phyloP scores from a whole-genome alignment of 1,140 invertebrate species.

The Drosophila repletoides region DNA sequence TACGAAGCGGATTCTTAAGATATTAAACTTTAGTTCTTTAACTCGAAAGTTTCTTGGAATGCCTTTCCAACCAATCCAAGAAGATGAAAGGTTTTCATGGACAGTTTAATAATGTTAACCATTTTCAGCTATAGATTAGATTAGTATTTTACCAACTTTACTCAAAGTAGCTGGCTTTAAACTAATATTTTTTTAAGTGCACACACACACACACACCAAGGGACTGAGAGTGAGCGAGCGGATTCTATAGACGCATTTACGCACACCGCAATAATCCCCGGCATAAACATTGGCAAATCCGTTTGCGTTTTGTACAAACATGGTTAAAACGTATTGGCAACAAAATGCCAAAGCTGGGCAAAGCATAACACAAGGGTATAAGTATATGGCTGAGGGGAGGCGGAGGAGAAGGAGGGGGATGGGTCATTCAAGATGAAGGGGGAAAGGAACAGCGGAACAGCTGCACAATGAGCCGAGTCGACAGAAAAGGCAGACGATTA shows the following conservation, averaged over 20 bases:
- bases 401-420: neutral
- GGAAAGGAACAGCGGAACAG: conserved; percentile 16
- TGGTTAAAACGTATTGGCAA: conserved; percentile 79
- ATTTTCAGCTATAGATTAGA: too few species aligned
- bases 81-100: too few species aligned
- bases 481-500: conserved; percentile 77
- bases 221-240: neutral
- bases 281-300: conserved; percentile 80
- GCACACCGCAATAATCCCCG: conserved; percentile 78
- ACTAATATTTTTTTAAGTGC: too few species aligned
- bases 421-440: neutral
- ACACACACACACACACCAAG: neutral
- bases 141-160: too few species aligned
- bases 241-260: conserved; percentile 62
- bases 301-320: conserved; percentile 81
- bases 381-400: neutral
- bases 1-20: too few species aligned
- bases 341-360: conserved; percentile 56
- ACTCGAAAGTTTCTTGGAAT: too few species aligned
- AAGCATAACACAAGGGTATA: conserved; percentile 19
- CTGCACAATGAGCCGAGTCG: conserved; percentile 70
- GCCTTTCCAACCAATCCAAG: too few species aligned
- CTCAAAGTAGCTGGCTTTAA: too few species aligned
- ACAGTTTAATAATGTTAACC: too few species aligned
- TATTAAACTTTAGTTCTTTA: too few species aligned